Conservation (phyloP, 1,140 invertebrate species). For the Drosophila subobscura region DNA sequence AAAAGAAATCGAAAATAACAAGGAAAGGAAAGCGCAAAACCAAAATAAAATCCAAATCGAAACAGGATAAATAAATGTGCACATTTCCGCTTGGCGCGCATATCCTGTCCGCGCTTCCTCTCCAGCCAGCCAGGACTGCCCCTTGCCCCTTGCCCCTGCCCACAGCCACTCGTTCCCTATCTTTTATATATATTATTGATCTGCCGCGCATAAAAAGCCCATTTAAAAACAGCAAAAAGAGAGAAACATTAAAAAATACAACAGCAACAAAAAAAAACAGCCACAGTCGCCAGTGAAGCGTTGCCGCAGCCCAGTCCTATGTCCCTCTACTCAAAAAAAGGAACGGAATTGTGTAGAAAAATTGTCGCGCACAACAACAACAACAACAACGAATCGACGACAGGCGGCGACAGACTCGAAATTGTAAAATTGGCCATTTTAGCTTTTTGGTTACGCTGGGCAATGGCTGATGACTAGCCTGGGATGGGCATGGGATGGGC, state of each 20-base stretch:
- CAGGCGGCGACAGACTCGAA: slow-evolving; percentile 49
- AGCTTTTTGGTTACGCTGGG: slow-evolving; percentile 67
- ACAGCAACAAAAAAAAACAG: slow-evolving; percentile 16
- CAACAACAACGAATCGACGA: slow-evolving; percentile 10
- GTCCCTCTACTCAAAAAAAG: slow-evolving; percentile 38
- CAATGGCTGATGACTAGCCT: slow-evolving; percentile 19
- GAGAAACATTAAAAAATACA: slow-evolving; percentile 28
- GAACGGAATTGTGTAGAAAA: slow-evolving; percentile 71
- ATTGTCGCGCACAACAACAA: slow-evolving; percentile 57
- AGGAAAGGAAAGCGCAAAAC: slow-evolving; percentile 10
- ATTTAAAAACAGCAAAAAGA: slow-evolving; percentile 68
- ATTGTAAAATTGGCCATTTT: slow-evolving; percentile 81
- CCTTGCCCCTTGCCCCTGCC: slow-evolving; percentile 1
- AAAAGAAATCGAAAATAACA: slow-evolving; percentile 39
- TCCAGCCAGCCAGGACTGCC: slow-evolving; percentile 25
- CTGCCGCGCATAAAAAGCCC: slow-evolving; percentile 81
- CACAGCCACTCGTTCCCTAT: slow-evolving; percentile 13
- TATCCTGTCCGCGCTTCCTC: slow-evolving; percentile 78
- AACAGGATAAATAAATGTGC: slow-evolving; percentile 82
- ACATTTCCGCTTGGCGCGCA: slow-evolving; percentile 80
- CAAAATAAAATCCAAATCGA: slow-evolving; percentile 78
- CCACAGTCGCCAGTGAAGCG: background rate
- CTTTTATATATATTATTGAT: slow-evolving; percentile 78
- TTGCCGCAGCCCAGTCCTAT: too few relatives aligned
- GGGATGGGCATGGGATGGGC: background rate